Base-by-base conservation (phyloP, 2,113 vertebrate species). In the Etheostoma spectabile region DNA sequence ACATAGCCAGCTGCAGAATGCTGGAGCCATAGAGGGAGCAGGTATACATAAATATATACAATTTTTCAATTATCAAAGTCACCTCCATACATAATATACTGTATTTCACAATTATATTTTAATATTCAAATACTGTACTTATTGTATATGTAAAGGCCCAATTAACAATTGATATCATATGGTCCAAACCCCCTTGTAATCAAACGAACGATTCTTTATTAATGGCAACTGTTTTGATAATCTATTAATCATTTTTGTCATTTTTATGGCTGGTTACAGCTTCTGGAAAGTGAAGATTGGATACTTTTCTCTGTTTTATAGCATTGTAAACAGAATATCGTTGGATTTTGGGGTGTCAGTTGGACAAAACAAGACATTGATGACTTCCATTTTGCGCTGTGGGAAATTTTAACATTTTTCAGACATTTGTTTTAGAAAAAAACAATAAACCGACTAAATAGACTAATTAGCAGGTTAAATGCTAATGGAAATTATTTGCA, bases 401-500 rank as follows among this genome's bases (percentile, higher is more conserved):
- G 19, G 35, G 6, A 6, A 14, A 30, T 72, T 48, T 4, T 21
- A 51, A 67, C 5, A 14, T 24, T 22, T 56, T 56, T 5, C 2
- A 56, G 48, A 49, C n/a, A 30, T 24, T 24, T 57, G 15, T 45
- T 64, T 45, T 22, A 42, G 6, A 46, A 38, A 64, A 16, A 16
- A 24, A 16, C 7, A 0, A 19, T 7, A 13, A 33, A 19, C 6
- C 2, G 4, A 48, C 11, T 15, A 45, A n/a, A 38, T 13, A n/a
- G n/a, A n/a, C n/a, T n/a, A 46, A 72, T 48, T 42, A 30, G 69
- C 42, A 59, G 52, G 42, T 73, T 5, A 38, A 62, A 52, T 8
- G 0, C 22, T 18, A 18, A 16, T 49, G 12, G 33, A 74, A 22
- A 30, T 45, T 27, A 56, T 53, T 42, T 4, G 1, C 24, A 42